phyloP scores from a whole-genome alignment of 64 coral and sea anemone species.

The Actinia tenebrosa region DNA sequence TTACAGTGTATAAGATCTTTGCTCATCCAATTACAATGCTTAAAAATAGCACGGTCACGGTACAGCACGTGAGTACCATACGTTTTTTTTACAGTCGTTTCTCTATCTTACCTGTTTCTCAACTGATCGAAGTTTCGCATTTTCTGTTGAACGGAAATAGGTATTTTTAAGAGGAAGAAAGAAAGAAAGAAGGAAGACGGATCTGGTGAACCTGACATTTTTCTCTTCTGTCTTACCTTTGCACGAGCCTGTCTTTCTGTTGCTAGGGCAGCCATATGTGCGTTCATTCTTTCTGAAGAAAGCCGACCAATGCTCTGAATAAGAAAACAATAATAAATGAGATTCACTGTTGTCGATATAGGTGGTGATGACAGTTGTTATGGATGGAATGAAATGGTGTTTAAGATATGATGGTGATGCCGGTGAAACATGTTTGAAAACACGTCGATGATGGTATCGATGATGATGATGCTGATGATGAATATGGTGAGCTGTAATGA shows the following conservation, averaged over 20 bases:
- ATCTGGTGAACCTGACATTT: neutral
- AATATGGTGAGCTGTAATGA: neutral
- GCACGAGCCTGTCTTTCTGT: constrained; percentile 35
- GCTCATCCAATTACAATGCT: too few relatives aligned
- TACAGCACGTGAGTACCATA: too few relatives aligned
- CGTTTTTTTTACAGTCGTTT: neutral
- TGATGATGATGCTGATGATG: neutral
- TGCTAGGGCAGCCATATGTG: constrained; percentile 29
- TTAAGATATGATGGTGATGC: neutral
- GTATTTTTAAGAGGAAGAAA: neutral
- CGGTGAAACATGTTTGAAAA: neutral
- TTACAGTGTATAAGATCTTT: too few relatives aligned
- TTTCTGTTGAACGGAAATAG: constrained; percentile 29
- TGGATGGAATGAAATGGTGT: neutral
- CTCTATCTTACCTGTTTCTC: constrained; percentile 27
- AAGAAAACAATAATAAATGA: neutral
- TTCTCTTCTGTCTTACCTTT: constrained; percentile 16
- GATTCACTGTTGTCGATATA: neutral
- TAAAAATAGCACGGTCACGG: too few relatives aligned
- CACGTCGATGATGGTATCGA: neutral
- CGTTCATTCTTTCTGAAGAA: constrained; percentile 47
- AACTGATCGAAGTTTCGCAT: constrained; percentile 27
- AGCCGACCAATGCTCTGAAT: constrained; percentile 20
- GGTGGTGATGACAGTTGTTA: neutral
- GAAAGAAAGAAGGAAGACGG: neutral